Evolutionary conservation across 2,888 invertebrate species (phyloP), one percentile per base, ranked within the genome.

Genomic region (Parapristionchus giblindavisi): DNA sequence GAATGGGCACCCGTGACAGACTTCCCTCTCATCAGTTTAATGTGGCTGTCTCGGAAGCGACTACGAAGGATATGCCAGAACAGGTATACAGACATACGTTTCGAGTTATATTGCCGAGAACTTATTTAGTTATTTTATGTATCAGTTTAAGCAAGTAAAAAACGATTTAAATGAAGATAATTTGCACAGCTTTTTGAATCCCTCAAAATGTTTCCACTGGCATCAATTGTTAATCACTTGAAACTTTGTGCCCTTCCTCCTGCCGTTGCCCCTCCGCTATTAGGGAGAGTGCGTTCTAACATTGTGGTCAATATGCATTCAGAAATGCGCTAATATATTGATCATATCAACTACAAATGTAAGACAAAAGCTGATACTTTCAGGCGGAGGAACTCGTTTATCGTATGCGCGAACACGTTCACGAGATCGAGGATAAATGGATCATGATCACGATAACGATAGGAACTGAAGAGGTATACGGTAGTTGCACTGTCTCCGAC

Each of bases 1-100:
- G 87, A 66, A 87, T 87, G 87, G 87, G 87, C 8, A 76, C 78
- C 2, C 76, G 68, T 40, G 61, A 43, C 21, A 60, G 65, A 8
- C 72, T 86, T 3, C 87, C 87, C 2, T 79, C 77, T 29, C 80
- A 87, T 56, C 87, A 86, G 56, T 85, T 83, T 70, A 86, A 86
- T 73, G 84, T 87, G n/a, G 87, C 87, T 1, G 77, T 78, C 58
- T 78, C 80, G 24, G 85, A 83, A 3, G 80, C 84, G 29, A 79
- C 80, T 61, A 86, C 84, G 1, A 83, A 84, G 36, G 79, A 83
- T 66, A 77, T 86, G 56, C 83, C 83, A 0, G 56, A 75, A 32
- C 86, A 85, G 77, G 85, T 81, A 43, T 21, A 1, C 40, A 3
- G 14, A 32, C 56, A 3, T 29, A 43, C 17, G 17, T 43, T 43